Evolutionary conservation across 30 jellyfish, hydroid and myxozoan species (phyloP).

Genomic region (Cassiopea andromeda): DNA sequence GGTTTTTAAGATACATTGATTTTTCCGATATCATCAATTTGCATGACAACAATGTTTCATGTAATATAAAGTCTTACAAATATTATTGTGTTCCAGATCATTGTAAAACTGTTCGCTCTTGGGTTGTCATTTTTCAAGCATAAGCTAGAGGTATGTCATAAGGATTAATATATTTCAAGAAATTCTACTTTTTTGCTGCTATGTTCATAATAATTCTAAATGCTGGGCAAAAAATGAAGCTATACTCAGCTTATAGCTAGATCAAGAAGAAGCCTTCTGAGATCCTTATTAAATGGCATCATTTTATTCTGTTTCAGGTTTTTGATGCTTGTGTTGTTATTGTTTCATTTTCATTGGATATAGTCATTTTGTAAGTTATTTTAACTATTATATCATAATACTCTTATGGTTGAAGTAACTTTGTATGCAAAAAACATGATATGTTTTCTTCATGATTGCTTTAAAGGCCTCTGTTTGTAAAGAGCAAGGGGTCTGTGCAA

Average conservation of each 20-base stretch:
- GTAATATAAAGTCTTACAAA: too few relatives aligned
- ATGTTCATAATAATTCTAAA: background rate
- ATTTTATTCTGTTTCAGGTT: slow-evolving; percentile 48
- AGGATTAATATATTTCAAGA: background rate
- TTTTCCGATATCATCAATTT: background rate
- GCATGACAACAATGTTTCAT: background rate
- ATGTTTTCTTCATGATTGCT: too few relatives aligned
- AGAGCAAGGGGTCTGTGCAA: too few relatives aligned
- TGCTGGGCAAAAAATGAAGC: background rate
- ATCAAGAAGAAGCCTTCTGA: background rate
- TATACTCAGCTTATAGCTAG: background rate
- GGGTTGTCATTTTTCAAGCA: slow-evolving; percentile 73
- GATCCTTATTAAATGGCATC: background rate
- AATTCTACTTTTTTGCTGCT: background rate
- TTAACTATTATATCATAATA: background rate
- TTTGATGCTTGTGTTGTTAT: slow-evolving; percentile 92
- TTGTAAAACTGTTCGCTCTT: slow-evolving; percentile 63
- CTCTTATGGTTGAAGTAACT: background rate
- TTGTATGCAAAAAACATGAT: too few relatives aligned
- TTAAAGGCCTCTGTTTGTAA: too few relatives aligned
- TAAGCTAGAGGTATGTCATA: slow-evolving; percentile 56
- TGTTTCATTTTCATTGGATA: slow-evolving; percentile 82
- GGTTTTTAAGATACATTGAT: too few relatives aligned
- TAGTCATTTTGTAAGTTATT: slow-evolving; percentile 76
- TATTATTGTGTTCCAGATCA: slow-evolving; percentile 32